Evolutionary conservation across 1,140 invertebrate species (phyloP).

Genomic region (Doryteuthis pealeii): DNA sequence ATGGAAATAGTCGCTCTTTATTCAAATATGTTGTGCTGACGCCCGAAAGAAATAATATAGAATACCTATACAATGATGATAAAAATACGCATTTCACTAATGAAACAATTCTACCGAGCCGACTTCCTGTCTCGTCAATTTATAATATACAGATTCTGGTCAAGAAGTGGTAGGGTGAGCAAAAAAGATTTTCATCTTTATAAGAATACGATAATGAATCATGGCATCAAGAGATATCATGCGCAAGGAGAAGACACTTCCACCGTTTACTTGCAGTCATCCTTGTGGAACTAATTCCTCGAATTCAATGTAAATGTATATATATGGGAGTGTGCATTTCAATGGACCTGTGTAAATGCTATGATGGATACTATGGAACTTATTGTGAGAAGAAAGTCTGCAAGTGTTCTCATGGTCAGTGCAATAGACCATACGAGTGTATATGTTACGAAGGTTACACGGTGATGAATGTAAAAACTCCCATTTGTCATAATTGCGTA

Average conservation of each 20-base stretch:
- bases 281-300: neutral
- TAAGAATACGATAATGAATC: neutral
- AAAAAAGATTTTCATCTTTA: neutral
- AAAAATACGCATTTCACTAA: neutral
- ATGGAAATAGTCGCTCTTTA: neutral
- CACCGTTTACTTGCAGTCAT: neutral
- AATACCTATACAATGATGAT: neutral
- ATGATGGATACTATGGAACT: neutral
- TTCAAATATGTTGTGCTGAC: neutral
- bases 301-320: neutral
- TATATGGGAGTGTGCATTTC: neutral
- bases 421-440: neutral
- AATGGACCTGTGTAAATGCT: neutral
- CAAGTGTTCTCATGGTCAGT: neutral
- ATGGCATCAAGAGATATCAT: neutral
- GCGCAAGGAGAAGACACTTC: neutral
- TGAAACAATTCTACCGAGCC: neutral
- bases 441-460: neutral
- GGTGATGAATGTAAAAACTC: neutral
- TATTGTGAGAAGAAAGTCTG: neutral
- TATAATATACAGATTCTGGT: neutral
- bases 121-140: neutral
- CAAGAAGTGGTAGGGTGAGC: neutral
- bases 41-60: neutral
- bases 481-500: neutral